A percentile compares a stretch with the other conserved stretches of the same genome.
Conservation (phyloP, 2,797 vertebrate species). For the Girardinus metallicus region DNA sequence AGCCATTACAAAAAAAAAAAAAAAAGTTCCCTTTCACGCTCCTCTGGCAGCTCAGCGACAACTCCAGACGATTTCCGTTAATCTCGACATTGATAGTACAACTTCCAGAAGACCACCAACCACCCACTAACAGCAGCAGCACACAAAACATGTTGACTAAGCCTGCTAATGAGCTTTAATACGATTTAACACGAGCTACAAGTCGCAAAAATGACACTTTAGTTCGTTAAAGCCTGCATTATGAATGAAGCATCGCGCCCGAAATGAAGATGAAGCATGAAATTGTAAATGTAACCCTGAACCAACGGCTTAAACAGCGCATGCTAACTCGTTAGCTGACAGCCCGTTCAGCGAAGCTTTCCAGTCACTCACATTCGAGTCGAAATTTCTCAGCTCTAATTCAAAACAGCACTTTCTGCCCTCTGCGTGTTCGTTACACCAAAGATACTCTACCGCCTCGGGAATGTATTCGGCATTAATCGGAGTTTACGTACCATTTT, state of each 20-base stretch:
- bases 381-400: slow-evolving; percentile 44
- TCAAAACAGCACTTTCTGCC: slow-evolving; percentile 35
- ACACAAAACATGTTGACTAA: slow-evolving; percentile 36
- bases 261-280: accelerated
- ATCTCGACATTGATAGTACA: neutral
- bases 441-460: neutral
- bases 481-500: slow-evolving; percentile 79
- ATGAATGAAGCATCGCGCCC: accelerated
- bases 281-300: neutral
- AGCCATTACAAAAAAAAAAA: neutral
- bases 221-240: neutral
- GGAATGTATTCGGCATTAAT: neutral
- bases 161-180: slow-evolving; percentile 42
- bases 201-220: neutral
- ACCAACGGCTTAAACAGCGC: neutral
- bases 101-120: neutral
- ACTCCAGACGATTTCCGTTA: accelerated
- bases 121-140: slow-evolving; percentile 13
- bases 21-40: neutral
- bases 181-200: neutral
- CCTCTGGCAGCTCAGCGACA: accelerated
- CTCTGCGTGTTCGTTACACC: neutral
- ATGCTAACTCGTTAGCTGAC: slow-evolving; percentile 63
- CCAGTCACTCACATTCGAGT: slow-evolving; percentile 47
- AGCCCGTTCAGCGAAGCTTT: slow-evolving; percentile 52